phyloP scores from a whole-genome alignment of 92 coral and sea anemone species.

The Meandrina meandrites region DNA sequence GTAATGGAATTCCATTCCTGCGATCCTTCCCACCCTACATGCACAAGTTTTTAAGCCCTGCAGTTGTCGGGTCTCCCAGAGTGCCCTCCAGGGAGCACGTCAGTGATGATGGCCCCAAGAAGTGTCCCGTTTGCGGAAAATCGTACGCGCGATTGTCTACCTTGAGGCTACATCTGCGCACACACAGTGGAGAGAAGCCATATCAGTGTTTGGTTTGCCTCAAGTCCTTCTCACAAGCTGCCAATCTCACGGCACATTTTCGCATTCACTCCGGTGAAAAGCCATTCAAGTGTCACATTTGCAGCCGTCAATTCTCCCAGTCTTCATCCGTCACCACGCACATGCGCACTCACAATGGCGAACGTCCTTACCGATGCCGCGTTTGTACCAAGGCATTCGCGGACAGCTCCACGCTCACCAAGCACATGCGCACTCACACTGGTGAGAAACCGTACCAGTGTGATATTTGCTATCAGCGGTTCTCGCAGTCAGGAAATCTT shows the following conservation, averaged over 20 bases:
- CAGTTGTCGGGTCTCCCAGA: conserved; percentile 15
- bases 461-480: conserved; percentile 78
- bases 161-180: conserved; percentile 75
- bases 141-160: conserved; percentile 80
- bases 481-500: conserved; percentile 85
- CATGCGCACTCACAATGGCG: conserved; percentile 92
- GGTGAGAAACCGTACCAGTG: conserved; percentile 90
- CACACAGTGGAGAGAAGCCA: conserved; percentile 85
- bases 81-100: conserved; percentile 20
- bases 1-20: conserved; percentile 21
- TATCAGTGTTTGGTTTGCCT: conserved; percentile 86
- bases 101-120: conserved; percentile 73
- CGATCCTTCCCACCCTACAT: conserved; percentile 30
- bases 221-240: conserved; percentile 89
- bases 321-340: conserved; percentile 91
- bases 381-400: conserved; percentile 84
- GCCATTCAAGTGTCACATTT: conserved; percentile 83
- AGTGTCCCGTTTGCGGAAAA: conserved; percentile 85
- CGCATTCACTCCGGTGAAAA: conserved; percentile 89
- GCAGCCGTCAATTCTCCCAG: conserved; percentile 87
- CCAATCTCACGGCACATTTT: conserved; percentile 89
- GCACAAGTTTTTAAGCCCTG: conserved; percentile 33
- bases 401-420: conserved; percentile 84
- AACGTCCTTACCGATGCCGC: conserved; percentile 81
- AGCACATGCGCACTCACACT: conserved; percentile 85